Evolutionary conservation across 2,113 vertebrate genomes (phyloP).

Genomic region (Mungos mungo): DNA sequence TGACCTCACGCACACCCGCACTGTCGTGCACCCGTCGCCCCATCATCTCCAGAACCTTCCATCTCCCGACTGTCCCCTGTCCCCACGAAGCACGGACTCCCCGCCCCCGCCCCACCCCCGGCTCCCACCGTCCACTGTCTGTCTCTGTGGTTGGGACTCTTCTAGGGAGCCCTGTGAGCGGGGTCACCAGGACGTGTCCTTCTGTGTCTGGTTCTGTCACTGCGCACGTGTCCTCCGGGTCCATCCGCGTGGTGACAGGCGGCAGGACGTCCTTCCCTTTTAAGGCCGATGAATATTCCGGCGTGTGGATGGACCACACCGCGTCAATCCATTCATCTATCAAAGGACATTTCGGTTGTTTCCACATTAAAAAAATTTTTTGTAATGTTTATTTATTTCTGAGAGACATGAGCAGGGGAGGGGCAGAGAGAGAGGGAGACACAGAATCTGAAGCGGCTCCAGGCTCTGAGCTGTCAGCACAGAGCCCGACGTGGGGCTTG

Average conservation of each 20-base stretch:
- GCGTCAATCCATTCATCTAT: not conserved
- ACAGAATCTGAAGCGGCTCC: too few species aligned
- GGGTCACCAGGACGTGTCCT: not conserved
- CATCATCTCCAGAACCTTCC: not conserved
- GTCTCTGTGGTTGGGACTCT: not conserved
- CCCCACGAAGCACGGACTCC: not conserved
- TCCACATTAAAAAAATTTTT: not conserved
- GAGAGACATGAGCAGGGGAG: too few species aligned
- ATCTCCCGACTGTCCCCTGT: not conserved
- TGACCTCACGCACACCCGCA: too few species aligned
- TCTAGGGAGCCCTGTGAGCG: not conserved
- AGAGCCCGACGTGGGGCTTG: too few species aligned
- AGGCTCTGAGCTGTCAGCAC: too few species aligned
- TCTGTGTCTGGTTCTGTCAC: not conserved
- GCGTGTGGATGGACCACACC: not conserved
- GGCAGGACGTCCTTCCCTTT: not conserved
- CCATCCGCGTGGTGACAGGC: rapidly evolving
- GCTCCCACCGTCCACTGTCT: not conserved
- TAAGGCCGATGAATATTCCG: not conserved
- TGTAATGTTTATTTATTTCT: too few species aligned
- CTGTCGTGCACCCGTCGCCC: rapidly evolving
- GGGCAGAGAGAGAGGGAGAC: too few species aligned
- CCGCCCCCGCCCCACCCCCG: not conserved
- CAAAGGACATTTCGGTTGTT: not conserved
- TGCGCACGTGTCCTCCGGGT: not conserved